Conservation (phyloP, 1,140 invertebrate genomes). For the Calliphora vicina region DNA sequence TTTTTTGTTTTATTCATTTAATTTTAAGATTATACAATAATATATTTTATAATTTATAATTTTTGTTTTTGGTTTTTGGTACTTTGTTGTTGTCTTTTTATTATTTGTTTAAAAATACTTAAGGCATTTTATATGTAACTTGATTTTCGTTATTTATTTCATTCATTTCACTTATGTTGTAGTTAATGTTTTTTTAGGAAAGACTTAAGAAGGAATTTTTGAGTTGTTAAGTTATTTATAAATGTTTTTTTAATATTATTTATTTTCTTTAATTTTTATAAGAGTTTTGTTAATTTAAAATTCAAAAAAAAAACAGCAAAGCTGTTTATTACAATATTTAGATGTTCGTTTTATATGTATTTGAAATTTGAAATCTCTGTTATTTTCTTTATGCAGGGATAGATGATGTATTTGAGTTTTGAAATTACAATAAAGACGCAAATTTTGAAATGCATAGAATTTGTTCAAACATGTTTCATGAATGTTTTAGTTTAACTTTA, state of each 20-base stretch:
- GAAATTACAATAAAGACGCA: too few species aligned
- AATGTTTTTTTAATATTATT: not conserved
- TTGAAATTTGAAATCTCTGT: too few species aligned
- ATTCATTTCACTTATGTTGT: constrained; percentile 18
- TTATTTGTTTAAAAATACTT: constrained; percentile 30
- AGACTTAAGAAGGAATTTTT: constrained; percentile 27
- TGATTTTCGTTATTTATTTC: constrained; percentile 31
- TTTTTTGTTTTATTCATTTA: not conserved
- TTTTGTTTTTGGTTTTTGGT: constrained; percentile 23
- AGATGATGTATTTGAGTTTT: too few species aligned
- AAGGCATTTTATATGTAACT: constrained; percentile 35
- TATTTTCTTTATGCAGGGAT: too few species aligned
- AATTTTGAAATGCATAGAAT: too few species aligned
- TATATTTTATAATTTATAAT: not conserved
- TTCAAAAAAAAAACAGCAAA: not conserved
- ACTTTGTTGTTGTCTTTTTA: constrained; percentile 11
- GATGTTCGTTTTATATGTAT: too few species aligned
- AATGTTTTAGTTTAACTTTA: too few species aligned
- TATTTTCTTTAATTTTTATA: not conserved
- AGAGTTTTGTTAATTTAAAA: not conserved
- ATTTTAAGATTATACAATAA: not conserved
- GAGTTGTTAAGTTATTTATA: not conserved
- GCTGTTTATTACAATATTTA: not conserved
- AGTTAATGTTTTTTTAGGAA: constrained; percentile 10
- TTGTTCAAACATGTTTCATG: too few species aligned